Percentiles rank a stretch among this genome's conserved stretches.
These are phyloP conservation scores for Trissolcus japonicus DNA, from an alignment of 2,888 invertebrate genomes.

Conservation along the genomic window DNA sequence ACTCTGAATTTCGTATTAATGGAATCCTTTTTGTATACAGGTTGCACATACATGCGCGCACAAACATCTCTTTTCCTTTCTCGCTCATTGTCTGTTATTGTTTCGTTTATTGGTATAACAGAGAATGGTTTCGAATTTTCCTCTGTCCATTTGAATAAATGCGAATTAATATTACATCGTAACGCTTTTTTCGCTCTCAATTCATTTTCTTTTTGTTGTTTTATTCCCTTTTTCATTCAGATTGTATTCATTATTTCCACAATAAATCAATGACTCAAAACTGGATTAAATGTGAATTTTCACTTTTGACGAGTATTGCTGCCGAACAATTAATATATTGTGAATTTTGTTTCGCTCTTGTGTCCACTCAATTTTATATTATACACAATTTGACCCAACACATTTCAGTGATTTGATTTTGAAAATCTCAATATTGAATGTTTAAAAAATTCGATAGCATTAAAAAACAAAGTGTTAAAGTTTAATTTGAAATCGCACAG, in stretches of 20 bases:
- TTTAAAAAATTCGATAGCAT: too few species aligned
- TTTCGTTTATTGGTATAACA: constrained; percentile 24
- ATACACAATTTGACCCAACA: too few species aligned
- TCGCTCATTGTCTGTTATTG: constrained; percentile 14
- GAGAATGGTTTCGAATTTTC: constrained; percentile 25
- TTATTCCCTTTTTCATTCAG: background rate
- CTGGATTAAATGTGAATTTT: background rate
- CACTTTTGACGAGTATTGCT: background rate
- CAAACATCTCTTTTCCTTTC: constrained; percentile 14
- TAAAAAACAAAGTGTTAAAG: too few species aligned
- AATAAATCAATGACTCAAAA: constrained; percentile 6
- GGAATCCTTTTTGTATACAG: constrained; percentile 9
- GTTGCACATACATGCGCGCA: background rate
- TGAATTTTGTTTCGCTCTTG: too few species aligned
- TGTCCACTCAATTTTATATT: too few species aligned
- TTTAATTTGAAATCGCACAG: constrained; percentile 2
- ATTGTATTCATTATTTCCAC: constrained; percentile 9
- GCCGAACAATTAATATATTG: background rate
- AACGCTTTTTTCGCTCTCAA: constrained; percentile 17
- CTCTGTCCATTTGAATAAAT: constrained; percentile 23
- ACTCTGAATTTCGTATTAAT: constrained; percentile 5
- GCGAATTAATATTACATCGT: constrained; percentile 20
- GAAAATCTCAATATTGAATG: too few species aligned
- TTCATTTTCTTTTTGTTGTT: constrained; percentile 7
- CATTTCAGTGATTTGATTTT: too few species aligned